These are phyloP conservation scores for Fundulus diaphanus DNA, from an alignment of 2,797 vertebrate genomes.

Conservation along the genomic window DNA sequence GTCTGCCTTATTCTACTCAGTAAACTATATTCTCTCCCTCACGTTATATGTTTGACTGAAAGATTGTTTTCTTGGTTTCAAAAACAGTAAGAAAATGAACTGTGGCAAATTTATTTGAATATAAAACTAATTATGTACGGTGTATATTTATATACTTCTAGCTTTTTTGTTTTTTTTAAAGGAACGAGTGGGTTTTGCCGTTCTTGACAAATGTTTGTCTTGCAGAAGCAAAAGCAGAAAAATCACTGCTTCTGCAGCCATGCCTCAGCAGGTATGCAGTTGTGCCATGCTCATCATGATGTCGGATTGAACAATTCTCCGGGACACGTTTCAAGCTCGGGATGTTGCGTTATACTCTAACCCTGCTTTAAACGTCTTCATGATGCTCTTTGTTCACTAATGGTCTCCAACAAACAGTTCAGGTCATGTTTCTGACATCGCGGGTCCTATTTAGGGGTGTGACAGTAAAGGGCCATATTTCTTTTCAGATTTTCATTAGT, in stretches of 20 bases:
- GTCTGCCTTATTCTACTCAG: not conserved
- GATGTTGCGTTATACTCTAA: no score
- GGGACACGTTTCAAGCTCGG: not conserved
- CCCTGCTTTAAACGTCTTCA: no score
- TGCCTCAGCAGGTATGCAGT: no score
- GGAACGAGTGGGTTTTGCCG: no score
- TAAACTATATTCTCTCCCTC: not conserved
- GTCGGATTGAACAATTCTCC: no score
- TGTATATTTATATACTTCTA: no score
- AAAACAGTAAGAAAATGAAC: not conserved
- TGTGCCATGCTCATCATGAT: no score
- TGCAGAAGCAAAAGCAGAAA: not conserved
- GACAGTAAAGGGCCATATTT: not conserved
- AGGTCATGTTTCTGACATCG: not conserved
- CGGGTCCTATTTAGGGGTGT: not conserved
- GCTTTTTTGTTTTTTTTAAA: no score
- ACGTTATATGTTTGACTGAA: not conserved
- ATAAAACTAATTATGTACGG: no score
- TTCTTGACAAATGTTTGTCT: not conserved
- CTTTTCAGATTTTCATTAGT: not conserved
- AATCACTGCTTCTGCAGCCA: no score
- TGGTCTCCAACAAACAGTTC: no score
- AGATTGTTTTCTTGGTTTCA: not conserved
- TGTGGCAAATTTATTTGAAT: not conserved
- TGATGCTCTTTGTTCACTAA: no score